Conservation (phyloP, 1,140 invertebrate species). For the Drosophila pachea region DNA sequence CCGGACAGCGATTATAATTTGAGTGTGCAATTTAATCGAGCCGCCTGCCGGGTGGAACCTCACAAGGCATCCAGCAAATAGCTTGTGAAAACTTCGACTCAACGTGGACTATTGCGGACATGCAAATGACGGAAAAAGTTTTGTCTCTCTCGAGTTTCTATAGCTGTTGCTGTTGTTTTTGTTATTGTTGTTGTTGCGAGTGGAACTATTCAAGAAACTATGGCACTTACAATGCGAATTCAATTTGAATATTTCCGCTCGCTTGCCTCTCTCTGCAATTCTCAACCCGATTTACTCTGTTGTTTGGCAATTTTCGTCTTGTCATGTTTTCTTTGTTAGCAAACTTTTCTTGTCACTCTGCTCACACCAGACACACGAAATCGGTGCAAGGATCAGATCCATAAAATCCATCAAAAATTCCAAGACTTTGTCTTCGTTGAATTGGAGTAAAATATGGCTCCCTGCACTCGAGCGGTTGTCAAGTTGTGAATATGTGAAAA, state of each 20-base stretch:
- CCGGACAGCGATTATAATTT: slow-evolving; percentile 50
- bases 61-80: slow-evolving; percentile 36
- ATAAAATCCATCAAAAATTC: no score
- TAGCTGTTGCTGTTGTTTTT: slow-evolving; percentile 48
- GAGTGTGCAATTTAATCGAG: slow-evolving; percentile 69
- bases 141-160: slow-evolving; percentile 38
- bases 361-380: slow-evolving; percentile 4
- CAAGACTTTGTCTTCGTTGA: no score
- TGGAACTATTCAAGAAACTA: slow-evolving; percentile 56
- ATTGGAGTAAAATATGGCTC: no score
- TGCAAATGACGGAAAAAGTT: slow-evolving; percentile 64
- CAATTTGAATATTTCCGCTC: slow-evolving; percentile 69
- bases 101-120: slow-evolving; percentile 60
- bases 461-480: no score
- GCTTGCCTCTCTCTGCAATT: slow-evolving; percentile 35
- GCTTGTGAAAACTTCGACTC: slow-evolving; percentile 56
- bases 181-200: slow-evolving; percentile 31
- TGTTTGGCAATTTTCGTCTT: slow-evolving; percentile 49
- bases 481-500: no score
- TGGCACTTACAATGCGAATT: slow-evolving; percentile 68
- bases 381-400: neutral
- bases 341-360: slow-evolving; percentile 7
- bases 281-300: slow-evolving; percentile 52
- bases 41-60: neutral
- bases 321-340: slow-evolving; percentile 20